phyloP scores from a whole-genome alignment of 2,113 vertebrate species.

The Ceyx cyanopectus region DNA sequence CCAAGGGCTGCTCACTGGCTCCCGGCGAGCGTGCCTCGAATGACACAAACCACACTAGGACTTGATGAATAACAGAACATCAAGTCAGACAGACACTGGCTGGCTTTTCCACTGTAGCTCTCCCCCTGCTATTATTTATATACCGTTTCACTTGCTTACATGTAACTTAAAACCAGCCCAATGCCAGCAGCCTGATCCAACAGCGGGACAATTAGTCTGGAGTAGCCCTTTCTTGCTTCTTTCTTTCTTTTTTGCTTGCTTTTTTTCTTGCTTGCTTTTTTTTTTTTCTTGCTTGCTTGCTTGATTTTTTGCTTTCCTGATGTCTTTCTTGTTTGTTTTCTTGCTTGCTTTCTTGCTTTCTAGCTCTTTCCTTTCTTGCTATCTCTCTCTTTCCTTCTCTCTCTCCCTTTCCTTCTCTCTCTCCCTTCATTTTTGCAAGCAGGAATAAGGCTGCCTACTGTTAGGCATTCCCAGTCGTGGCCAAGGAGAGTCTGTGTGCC shows the following conservation, averaged over 20 bases:
- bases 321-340: too few species aligned
- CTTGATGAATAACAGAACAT: constrained; percentile 61
- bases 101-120: constrained; percentile 45
- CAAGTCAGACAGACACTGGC: constrained; percentile 38
- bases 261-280: too few species aligned
- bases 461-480: background rate
- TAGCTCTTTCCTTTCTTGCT: too few species aligned
- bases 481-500: background rate
- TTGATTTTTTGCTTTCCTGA: background rate
- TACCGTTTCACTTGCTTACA: constrained; percentile 60
- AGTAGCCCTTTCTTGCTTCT: background rate
- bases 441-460: constrained; percentile 50
- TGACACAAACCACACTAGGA: background rate
- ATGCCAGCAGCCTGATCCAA: background rate
- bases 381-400: background rate
- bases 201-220: background rate
- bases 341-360: too few species aligned
- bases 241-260: too few species aligned
- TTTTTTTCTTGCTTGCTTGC: background rate
- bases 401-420: background rate
- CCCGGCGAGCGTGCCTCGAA: fast-evolving
- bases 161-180: constrained; percentile 69
- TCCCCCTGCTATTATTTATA: constrained; percentile 55
- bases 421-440: background rate
- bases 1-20: background rate